Base-by-base conservation (phyloP, 2,113 vertebrate species). In the Lates calcarifer region DNA sequence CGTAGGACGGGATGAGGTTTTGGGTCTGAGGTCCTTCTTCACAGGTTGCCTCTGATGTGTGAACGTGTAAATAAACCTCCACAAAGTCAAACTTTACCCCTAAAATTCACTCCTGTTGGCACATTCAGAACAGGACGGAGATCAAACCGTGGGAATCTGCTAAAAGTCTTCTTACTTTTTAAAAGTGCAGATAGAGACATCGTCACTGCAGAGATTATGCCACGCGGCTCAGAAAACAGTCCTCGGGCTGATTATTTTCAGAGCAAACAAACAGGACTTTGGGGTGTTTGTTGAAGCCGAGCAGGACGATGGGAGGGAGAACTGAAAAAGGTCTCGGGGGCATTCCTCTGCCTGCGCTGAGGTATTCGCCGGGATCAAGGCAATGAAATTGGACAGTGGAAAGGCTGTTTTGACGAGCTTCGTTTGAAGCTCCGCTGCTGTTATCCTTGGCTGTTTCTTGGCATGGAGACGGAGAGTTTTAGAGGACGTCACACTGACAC, bases 331-430 rank as follows among this genome's bases (percentile, higher is more conserved):
- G 72, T 45, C 58, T 51, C 3, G 28, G 76, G 72, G 60, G 78
- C 84, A 49, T 93, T 91, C 88, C 77, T 80, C 11, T 13, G 72
- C 61, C 79, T 80, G 31, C 17, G 69, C 33, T n/a, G 33, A 85
- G 75, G 85, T 86, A 85, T 74, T 85, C 53, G 47, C 15, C 43
- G 77, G 82, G 88, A 92, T 94, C 90, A 91, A 86, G 90, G 81
- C 62, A 67, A 65, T 53, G 77, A 67, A 87, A 89, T 49, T 72
- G 81, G 89, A 91, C 86, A 80, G 85, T 75, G 84, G 79, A 87
- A 71, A 74, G 83, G 33, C 39, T 92, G 91, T 94, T 94, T 94
- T 81, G 89, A 94, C 83, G 92, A 81, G 84, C 62, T 86, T 64
- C 20, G 86, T 91, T 90, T 92, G 83, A 91, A 92, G 90, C 73